Percentiles rank a stretch among this genome's conserved stretches.
phyloP scores from a whole-genome alignment of 2,797 vertebrate species.

The Schizothorax lantsangensis region DNA sequence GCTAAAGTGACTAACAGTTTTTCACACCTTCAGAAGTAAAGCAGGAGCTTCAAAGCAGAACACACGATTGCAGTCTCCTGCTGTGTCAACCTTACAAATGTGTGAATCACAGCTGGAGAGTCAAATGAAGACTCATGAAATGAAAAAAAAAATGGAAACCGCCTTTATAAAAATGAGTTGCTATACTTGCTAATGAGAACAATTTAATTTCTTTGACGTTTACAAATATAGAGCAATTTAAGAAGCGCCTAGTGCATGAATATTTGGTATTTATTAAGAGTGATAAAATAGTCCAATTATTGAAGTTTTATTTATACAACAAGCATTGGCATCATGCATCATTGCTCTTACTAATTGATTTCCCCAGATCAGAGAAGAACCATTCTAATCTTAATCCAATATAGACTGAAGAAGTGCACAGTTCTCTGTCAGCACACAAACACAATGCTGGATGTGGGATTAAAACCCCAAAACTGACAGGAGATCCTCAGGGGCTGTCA shows the following conservation, averaged over 20 bases:
- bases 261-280: not conserved
- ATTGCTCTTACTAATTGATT: not conserved
- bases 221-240: not conserved
- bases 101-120: constrained; percentile 39
- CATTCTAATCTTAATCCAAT: constrained; percentile 8
- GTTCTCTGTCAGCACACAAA: not conserved
- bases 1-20: constrained; percentile 31
- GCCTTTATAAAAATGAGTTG: not conserved
- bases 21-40: constrained; percentile 47
- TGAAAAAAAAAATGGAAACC: no score
- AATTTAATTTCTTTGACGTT: not conserved
- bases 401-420: not conserved
- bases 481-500: not conserved
- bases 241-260: not conserved
- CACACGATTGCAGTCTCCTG: not conserved
- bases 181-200: not conserved
- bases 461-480: not conserved
- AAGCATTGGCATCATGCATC: not conserved
- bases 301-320: not conserved
- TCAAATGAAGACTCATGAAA: not conserved
- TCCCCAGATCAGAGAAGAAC: not conserved
- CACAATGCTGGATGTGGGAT: not conserved
- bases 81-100: not conserved
- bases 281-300: not conserved
- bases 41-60: constrained; percentile 37